Evolutionary conservation across 2,113 vertebrate genomes (phyloP).

Genomic region (Aythya baeri): DNA sequence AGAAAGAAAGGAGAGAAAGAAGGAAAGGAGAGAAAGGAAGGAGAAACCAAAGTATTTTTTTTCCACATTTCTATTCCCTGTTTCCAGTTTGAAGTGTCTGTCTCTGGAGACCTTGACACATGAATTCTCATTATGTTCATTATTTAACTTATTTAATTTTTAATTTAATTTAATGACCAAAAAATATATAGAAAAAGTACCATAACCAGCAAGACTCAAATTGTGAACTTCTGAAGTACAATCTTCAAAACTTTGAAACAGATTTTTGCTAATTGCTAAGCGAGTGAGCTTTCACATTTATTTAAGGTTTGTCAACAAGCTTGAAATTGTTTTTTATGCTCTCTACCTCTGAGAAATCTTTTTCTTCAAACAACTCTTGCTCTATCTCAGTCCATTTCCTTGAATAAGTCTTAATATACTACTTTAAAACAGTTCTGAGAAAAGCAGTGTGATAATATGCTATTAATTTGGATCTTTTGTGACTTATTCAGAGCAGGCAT

Average conservation of each 20-base stretch:
- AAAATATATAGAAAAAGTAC: not conserved
- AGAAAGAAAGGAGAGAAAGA: not conserved
- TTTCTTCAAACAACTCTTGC: not conserved
- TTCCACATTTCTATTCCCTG: not conserved
- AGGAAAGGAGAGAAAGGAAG: fast-evolving
- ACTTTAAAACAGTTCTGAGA: not conserved
- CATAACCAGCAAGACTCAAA: not conserved
- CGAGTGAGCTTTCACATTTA: not conserved
- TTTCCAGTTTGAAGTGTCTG: not conserved
- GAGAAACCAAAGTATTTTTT: not conserved
- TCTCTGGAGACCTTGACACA: fast-evolving
- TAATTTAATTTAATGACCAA: not conserved
- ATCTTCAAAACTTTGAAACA: not conserved
- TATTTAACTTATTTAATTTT: not conserved
- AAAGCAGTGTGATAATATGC: not conserved
- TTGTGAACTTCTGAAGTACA: not conserved
- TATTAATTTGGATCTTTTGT: not conserved
- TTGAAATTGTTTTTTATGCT: not conserved
- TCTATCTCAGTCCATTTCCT: not conserved
- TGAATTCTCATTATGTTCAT: not conserved
- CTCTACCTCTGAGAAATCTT: not conserved
- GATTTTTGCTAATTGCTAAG: not conserved
- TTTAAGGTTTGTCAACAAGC: not conserved
- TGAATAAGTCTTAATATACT: not conserved
- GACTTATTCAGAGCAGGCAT: not conserved